These are phyloP conservation scores for Arctia plantaginis DNA, from an alignment of 2,888 invertebrate genomes.

Conservation along the genomic window DNA sequence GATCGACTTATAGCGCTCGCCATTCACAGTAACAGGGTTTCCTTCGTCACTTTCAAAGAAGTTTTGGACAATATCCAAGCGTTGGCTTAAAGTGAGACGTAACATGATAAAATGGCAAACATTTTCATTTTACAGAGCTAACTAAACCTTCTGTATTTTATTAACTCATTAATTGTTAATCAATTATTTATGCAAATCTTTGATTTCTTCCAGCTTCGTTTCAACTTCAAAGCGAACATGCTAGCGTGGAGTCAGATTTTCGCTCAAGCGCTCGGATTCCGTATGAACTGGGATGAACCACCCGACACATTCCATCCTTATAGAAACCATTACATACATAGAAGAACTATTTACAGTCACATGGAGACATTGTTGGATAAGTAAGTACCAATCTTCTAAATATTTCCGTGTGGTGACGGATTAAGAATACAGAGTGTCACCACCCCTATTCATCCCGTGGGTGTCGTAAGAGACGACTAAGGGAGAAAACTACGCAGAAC, in stretches of 20 bases:
- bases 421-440: no score
- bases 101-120: background rate
- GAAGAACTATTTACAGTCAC: slow-evolving; percentile 87
- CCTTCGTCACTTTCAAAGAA: no score
- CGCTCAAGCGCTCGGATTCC: slow-evolving; percentile 90
- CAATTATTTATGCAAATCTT: slow-evolving; percentile 1
- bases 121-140: background rate
- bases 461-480: no score
- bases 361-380: slow-evolving; percentile 86
- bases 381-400: slow-evolving; percentile 63
- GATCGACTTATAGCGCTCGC: no score
- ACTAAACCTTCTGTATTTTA: background rate
- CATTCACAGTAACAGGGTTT: no score
- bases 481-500: no score
- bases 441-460: no score
- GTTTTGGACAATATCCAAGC: no score
- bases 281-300: slow-evolving; percentile 90
- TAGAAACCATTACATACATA: slow-evolving; percentile 82
- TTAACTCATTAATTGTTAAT: background rate
- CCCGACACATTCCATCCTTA: slow-evolving; percentile 81
- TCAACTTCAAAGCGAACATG: slow-evolving; percentile 90
- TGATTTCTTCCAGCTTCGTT: slow-evolving; percentile 86
- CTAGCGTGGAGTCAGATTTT: slow-evolving; percentile 89
- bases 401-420: no score
- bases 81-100: no score